phyloP scores from a whole-genome alignment of 2,797 vertebrate genomes.

The Schizothorax lantsangensis region DNA sequence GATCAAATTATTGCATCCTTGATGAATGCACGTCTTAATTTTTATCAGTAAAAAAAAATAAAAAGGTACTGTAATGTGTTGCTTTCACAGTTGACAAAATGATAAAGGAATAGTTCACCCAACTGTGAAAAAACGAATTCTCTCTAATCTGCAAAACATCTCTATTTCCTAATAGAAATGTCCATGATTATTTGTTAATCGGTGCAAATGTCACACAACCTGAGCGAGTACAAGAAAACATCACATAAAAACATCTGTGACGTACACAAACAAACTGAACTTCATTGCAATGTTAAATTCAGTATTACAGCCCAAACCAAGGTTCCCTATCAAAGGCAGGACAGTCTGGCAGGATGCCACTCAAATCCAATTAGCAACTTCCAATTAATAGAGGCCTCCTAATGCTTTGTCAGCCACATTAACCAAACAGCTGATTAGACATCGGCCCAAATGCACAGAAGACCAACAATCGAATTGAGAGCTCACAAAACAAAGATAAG shows the following conservation, averaged over 20 bases:
- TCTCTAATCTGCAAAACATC: background rate
- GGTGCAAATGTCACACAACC: background rate
- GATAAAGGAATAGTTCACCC: background rate
- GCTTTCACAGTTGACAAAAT: background rate
- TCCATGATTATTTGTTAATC: background rate
- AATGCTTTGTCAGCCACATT: constrained; percentile 54
- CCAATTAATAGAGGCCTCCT: constrained; percentile 49
- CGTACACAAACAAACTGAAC: background rate
- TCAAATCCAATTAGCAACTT: constrained; percentile 56
- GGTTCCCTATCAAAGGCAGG: background rate
- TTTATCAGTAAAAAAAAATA: too few relatives aligned
- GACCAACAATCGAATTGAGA: constrained; percentile 19
- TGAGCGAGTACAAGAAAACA: background rate
- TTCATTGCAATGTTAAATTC: background rate
- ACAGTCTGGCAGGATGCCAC: constrained; percentile 47
- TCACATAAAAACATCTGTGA: background rate
- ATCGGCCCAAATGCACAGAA: constrained; percentile 25
- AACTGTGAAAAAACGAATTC: background rate
- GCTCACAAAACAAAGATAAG: constrained; percentile 5
- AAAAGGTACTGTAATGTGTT: background rate
- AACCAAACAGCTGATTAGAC: constrained; percentile 51
- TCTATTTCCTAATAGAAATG: background rate
- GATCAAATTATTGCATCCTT: background rate
- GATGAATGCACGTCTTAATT: background rate
- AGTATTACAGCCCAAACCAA: constrained; percentile 11